A percentile compares a stretch with the other conserved stretches of the same genome.
phyloP scores from a whole-genome alignment of 2,888 invertebrate genomes.

The Vesta saturnalis region DNA sequence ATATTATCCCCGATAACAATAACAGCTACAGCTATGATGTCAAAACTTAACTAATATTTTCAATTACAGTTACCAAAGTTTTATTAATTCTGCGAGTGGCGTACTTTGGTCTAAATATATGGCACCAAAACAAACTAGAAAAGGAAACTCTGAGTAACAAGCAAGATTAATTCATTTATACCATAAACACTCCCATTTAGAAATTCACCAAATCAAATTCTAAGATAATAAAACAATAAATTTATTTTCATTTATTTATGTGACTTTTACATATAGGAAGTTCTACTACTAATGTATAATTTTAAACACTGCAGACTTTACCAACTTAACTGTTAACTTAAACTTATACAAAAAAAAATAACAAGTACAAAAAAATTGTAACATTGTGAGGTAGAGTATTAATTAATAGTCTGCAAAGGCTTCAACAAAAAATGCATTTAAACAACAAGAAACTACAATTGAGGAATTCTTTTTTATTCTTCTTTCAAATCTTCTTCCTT shows the following conservation, averaged over 20 bases:
- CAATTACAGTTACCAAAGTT: conserved; percentile 49
- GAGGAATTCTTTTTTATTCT: conserved; percentile 69
- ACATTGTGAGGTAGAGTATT: no score
- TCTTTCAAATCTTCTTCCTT: conserved; percentile 72
- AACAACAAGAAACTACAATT: no score
- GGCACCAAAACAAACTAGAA: conserved; percentile 55
- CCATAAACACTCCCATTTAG: no score
- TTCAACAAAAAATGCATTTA: no score
- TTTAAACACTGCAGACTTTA: no score
- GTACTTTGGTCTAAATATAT: conserved; percentile 53
- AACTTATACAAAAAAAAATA: conserved; percentile 1
- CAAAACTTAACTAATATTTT: neutral
- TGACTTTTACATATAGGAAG: no score
- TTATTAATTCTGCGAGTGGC: conserved; percentile 51
- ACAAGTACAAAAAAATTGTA: neutral
- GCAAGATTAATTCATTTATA: no score
- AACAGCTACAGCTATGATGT: neutral
- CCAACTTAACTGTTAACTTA: no score
- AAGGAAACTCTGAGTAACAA: conserved; percentile 50
- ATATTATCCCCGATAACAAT: conserved; percentile 18
- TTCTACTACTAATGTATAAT: no score
- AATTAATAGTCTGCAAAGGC: no score
- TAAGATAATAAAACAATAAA: conserved; percentile 8
- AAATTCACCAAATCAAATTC: no score
- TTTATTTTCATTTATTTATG: no score